phyloP scores from a whole-genome alignment of 2,797 vertebrate species.

The Eutrigla gurnardus region DNA sequence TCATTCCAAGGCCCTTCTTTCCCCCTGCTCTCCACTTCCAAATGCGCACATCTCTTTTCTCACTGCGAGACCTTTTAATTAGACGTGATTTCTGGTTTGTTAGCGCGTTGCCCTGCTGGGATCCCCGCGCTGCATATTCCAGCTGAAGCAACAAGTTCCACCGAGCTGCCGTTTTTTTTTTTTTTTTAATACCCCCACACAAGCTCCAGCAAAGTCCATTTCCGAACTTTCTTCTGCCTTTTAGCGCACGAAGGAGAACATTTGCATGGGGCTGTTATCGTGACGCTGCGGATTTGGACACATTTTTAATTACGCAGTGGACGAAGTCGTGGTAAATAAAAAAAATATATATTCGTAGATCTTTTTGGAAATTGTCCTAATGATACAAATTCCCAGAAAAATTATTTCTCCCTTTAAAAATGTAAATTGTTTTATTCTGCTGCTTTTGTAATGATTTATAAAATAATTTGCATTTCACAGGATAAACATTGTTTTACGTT shows the following conservation, averaged over 20 bases:
- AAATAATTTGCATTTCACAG: background rate
- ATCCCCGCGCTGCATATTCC: constrained; percentile 53
- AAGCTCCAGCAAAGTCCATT: constrained; percentile 32
- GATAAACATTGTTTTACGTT: background rate
- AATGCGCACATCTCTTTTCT: constrained; percentile 40
- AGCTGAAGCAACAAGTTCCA: constrained; percentile 76
- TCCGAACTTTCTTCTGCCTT: constrained; percentile 21
- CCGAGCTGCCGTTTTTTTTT: constrained; percentile 6
- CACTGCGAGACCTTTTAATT: constrained; percentile 57
- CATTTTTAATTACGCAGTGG: constrained; percentile 5
- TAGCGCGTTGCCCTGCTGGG: constrained; percentile 59
- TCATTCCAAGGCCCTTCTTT: constrained; percentile 57
- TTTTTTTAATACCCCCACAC: background rate
- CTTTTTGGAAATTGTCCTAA: background rate
- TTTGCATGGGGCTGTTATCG: background rate
- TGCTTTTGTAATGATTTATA: background rate
- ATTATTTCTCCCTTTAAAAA: background rate
- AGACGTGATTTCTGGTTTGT: constrained; percentile 68
- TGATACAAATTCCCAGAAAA: background rate
- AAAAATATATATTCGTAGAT: background rate
- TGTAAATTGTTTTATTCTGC: background rate
- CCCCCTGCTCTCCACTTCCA: constrained; percentile 19
- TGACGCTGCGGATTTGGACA: constrained; percentile 2
- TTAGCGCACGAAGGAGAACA: background rate
- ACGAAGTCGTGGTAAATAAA: background rate